phyloP scores from a whole-genome alignment of 1,140 invertebrate genomes.

The Mamestra configurata region DNA sequence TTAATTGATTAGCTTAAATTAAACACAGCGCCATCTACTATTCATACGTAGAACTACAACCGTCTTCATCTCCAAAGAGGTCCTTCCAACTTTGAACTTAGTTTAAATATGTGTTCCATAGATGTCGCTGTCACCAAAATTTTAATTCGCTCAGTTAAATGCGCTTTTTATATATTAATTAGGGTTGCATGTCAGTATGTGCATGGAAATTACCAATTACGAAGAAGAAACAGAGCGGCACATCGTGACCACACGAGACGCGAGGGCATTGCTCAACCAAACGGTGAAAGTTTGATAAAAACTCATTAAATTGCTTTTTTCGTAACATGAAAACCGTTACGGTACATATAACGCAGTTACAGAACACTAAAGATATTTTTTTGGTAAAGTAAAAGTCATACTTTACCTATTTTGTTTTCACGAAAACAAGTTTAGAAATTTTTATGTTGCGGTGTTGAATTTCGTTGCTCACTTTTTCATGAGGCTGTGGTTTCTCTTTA shows the following conservation, averaged over 20 bases:
- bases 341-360: slow-evolving; percentile 53
- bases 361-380: slow-evolving; percentile 35
- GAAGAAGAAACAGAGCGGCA: slow-evolving; percentile 56
- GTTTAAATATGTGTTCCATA: background rate
- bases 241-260: slow-evolving; percentile 55
- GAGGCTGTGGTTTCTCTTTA: slow-evolving; percentile 9
- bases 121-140: slow-evolving; percentile 17
- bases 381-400: slow-evolving; percentile 41
- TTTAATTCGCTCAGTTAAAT: background rate
- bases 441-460: slow-evolving; percentile 8
- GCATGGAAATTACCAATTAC: slow-evolving; percentile 47
- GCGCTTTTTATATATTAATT: slow-evolving; percentile 24
- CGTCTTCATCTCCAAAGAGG: background rate
- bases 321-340: slow-evolving; percentile 65
- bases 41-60: background rate
- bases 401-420: slow-evolving; percentile 28
- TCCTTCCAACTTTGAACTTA: background rate
- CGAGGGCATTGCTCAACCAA: slow-evolving; percentile 46
- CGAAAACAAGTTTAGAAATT: slow-evolving; percentile 35
- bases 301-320: slow-evolving; percentile 63
- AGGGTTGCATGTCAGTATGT: slow-evolving; percentile 46
- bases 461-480: background rate
- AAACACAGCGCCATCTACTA: slow-evolving; percentile 13
- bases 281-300: slow-evolving; percentile 60
- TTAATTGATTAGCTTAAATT: background rate